Conservation (phyloP, 2,113 vertebrate genomes). For the Craseonycteris thonglongyai region DNA sequence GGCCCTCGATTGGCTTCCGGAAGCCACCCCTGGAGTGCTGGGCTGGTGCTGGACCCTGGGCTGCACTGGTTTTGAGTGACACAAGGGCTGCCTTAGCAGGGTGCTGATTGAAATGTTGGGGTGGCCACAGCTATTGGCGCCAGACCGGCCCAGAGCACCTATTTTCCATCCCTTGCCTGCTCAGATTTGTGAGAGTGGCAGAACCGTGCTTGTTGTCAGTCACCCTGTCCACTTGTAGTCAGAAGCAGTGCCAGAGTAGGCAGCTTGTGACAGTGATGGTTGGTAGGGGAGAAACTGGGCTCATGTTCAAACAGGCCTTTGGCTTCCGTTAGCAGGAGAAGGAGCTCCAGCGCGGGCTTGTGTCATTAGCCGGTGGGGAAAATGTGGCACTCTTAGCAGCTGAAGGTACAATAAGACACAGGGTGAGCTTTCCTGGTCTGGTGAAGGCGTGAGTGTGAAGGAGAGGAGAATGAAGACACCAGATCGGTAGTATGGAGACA, state of each 20-base stretch:
- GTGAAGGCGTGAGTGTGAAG: not conserved
- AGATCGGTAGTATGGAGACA: not conserved
- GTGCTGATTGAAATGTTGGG: constrained; percentile 44
- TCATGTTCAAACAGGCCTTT: not conserved
- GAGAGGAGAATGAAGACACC: not conserved
- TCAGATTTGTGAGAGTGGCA: constrained; percentile 25
- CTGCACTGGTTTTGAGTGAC: constrained; percentile 32
- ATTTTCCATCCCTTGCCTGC: not conserved
- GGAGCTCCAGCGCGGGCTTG: not conserved
- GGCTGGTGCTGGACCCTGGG: too few relatives aligned
- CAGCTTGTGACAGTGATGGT: constrained; percentile 50
- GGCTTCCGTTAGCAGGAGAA: not conserved
- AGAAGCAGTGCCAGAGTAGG: not conserved
- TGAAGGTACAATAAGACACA: not conserved
- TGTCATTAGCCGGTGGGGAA: too few relatives aligned
- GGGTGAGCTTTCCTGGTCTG: not conserved
- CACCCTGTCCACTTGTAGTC: not conserved
- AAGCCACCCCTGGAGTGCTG: not conserved
- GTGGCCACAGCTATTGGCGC: not conserved
- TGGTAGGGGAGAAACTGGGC: not conserved
- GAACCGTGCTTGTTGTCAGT: constrained; percentile 51
- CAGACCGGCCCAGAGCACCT: constrained; percentile 38
- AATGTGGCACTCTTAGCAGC: not conserved
- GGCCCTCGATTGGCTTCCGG: not conserved
- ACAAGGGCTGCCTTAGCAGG: not conserved